Percentiles rank a stretch among this genome's conserved stretches.
Evolutionary conservation across 2,113 vertebrate genomes (phyloP).

Genomic region (Gnathonemus echidnorhynchus): DNA sequence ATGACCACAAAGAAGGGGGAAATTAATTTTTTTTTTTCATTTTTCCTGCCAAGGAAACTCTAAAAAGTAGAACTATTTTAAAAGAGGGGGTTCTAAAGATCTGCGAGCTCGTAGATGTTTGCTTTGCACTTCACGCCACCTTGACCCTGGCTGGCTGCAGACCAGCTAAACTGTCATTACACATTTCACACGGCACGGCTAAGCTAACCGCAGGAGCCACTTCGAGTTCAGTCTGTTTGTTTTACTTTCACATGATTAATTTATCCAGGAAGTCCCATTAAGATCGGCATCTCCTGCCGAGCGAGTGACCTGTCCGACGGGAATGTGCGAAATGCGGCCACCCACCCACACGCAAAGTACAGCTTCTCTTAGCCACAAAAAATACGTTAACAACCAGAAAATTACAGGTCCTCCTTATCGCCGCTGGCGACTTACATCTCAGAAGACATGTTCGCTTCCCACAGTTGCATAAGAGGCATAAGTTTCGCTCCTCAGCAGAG

Average conservation of each 20-base stretch:
- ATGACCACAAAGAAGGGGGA: background rate
- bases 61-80: background rate
- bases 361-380: conserved; percentile 5
- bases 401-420: conserved; percentile 19
- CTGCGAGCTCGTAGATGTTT: conserved; percentile 24
- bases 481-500: background rate
- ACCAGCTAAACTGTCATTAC: conserved; percentile 20
- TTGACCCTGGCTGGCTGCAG: conserved; percentile 12
- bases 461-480: background rate
- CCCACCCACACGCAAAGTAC: background rate
- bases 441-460: background rate
- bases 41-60: background rate
- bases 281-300: conserved; percentile 55
- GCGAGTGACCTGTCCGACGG: conserved; percentile 30
- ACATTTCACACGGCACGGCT: conserved; percentile 21
- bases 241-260: conserved; percentile 61
- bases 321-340: conserved; percentile 27
- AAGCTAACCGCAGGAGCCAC: conserved; percentile 29
- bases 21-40: background rate
- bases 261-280: conserved; percentile 60
- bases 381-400: conserved; percentile 3
- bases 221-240: conserved; percentile 49
- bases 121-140: conserved; percentile 15
- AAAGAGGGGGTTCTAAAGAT: background rate
- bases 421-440: background rate